These are phyloP conservation scores for Phycodurus eques DNA, from an alignment of 2,113 vertebrate genomes.

Conservation along the genomic window DNA sequence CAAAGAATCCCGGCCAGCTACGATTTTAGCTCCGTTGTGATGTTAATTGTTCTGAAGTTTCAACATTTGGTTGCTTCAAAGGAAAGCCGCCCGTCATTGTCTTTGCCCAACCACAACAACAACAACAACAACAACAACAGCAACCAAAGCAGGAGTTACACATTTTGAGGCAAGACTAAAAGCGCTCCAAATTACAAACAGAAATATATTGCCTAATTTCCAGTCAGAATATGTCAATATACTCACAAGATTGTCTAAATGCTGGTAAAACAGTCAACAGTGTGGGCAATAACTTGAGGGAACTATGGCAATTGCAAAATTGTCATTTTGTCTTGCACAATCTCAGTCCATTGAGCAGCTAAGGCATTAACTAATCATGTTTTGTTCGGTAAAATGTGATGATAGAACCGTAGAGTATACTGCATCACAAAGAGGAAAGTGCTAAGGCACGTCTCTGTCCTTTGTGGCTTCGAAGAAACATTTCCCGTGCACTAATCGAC, in stretches of 20 bases:
- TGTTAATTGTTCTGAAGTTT: constrained; percentile 7
- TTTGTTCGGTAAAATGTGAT: too few relatives aligned
- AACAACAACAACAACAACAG: too few relatives aligned
- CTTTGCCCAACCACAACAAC: constrained; percentile 12
- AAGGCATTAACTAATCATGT: too few relatives aligned
- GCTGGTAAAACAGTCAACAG: neutral
- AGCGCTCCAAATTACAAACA: neutral
- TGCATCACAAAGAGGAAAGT: too few relatives aligned
- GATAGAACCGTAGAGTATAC: too few relatives aligned
- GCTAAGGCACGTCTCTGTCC: too few relatives aligned
- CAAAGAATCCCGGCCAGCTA: neutral
- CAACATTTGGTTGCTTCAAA: neutral
- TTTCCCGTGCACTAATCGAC: too few relatives aligned
- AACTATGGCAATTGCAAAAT: neutral
- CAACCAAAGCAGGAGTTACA: neutral
- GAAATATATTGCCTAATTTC: neutral
- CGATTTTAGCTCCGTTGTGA: constrained; percentile 18
- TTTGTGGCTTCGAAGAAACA: too few relatives aligned
- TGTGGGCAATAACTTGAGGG: neutral
- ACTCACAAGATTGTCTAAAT: neutral
- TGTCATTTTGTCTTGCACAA: too few relatives aligned
- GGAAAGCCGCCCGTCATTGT: constrained; percentile 21
- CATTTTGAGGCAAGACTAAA: neutral
- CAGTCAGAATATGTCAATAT: neutral
- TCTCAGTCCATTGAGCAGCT: too few relatives aligned